Base-by-base conservation (phyloP, 2,113 vertebrate genomes). In the Zosterops borbonicus region DNA sequence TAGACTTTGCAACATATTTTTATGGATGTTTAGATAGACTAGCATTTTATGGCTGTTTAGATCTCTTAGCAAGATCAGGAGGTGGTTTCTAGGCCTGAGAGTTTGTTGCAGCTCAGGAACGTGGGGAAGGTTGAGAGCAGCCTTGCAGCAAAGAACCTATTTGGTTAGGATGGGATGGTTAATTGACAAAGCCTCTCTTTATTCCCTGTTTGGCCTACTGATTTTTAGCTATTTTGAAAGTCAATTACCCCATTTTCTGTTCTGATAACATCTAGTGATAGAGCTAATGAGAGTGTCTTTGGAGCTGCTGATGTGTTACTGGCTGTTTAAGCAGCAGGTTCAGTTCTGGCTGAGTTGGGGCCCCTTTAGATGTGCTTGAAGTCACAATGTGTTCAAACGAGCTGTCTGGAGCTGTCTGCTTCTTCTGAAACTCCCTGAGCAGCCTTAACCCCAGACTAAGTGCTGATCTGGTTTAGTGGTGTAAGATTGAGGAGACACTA, bases 211-310 rank as follows among this genome's bases (percentile, higher is more conserved):
- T 50, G 42, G 73, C 78, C 83, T 49, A 7, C 18, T 75, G 82
- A 39, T 44, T 92, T 95, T 91, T 93, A 79, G 65, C 21, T 88
- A 19, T 68, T 87, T 85, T 44, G 70, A 59, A 87, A 85, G 85
- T 52, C 47, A 68, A 2, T 93, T 94, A 59, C 49, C 82, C 29
- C 31, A 27, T 47, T 59, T 92, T 85, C 52, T 88, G 52, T 79
- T 88, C 23, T 0, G 70, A 92, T 90, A 85, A 35, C 74, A 75
- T 91, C 74, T 82, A 56, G 67, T 27, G 42, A 39, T 39, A 79
- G 39, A 47, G 35, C 29, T 90, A 93, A 87, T 50, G 70, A 68
- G 23, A 68, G 23, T 35, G 24, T 16, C 35, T 93, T 47, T 60
- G 39, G 85, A 64, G 52, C 1, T 47, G 47, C 42, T 2, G 11